These are phyloP conservation scores for Rugalucina vietnamica DNA, from an alignment of 2,888 invertebrate genomes.

Conservation along the genomic window DNA sequence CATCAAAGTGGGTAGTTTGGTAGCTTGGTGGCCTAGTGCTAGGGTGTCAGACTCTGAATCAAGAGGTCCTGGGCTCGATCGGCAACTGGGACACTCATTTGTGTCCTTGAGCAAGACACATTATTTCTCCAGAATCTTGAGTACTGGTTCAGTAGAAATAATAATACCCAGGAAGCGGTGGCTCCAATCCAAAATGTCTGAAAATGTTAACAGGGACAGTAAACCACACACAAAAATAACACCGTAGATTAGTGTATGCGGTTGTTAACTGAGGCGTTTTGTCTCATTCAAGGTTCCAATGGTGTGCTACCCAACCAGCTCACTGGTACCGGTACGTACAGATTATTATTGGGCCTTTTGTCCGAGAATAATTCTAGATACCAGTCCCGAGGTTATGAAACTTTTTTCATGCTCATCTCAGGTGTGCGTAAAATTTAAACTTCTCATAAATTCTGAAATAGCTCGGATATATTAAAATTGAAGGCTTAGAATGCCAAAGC, in stretches of 20 bases:
- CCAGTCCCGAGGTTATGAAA: neutral
- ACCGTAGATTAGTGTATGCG: neutral
- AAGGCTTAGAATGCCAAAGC: neutral
- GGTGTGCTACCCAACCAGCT: slow-evolving; percentile 7
- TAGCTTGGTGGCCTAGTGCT: too few relatives aligned
- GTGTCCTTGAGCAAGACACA: neutral
- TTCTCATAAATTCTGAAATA: neutral
- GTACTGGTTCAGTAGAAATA: neutral
- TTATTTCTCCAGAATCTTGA: neutral
- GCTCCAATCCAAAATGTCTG: too few relatives aligned
- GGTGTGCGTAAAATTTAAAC: neutral
- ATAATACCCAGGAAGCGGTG: neutral
- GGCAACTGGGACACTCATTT: neutral
- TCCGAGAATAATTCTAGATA: neutral
- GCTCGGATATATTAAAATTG: neutral
- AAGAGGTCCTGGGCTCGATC: too few relatives aligned
- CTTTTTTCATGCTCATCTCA: neutral
- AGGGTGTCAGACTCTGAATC: too few relatives aligned
- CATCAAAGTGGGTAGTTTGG: too few relatives aligned
- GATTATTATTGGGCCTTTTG: neutral
- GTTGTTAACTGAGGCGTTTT: neutral
- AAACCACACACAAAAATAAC: neutral
- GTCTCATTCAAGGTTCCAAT: slow-evolving; percentile 9
- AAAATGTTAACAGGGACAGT: too few relatives aligned
- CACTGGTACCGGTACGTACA: neutral